phyloP scores from a whole-genome alignment of 2,797 vertebrate genomes.

The Emys orbicularis region DNA sequence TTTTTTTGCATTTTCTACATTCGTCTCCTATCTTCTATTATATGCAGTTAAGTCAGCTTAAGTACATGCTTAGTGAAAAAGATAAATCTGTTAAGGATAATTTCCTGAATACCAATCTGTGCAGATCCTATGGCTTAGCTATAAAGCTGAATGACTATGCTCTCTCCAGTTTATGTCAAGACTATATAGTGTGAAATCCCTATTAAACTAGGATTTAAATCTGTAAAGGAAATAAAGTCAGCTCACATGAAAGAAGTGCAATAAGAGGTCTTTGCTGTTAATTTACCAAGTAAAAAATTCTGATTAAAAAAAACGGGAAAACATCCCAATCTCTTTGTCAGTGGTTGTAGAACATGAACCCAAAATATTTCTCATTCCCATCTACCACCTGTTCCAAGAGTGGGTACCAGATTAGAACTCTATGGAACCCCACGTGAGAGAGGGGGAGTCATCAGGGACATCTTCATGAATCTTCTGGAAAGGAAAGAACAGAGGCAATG shows the following conservation, averaged over 20 bases:
- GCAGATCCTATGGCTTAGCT: conserved; percentile 22
- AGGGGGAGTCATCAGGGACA: not conserved
- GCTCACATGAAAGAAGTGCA: not conserved
- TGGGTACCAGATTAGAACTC: not conserved
- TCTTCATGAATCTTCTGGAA: not conserved
- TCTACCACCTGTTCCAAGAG: not conserved
- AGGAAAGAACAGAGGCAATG: not conserved
- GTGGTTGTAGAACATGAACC: not conserved
- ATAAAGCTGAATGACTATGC: conserved; percentile 49
- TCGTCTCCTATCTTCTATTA: conserved; percentile 12
- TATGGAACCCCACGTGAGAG: not conserved
- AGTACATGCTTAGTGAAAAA: not conserved
- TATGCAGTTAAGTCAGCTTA: conserved; percentile 20
- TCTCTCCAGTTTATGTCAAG: conserved; percentile 25
- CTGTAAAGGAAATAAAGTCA: conserved; percentile 45
- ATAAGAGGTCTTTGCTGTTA: not conserved
- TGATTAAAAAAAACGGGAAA: not conserved
- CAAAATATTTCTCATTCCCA: not conserved
- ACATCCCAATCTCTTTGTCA: not conserved
- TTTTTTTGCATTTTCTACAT: not conserved
- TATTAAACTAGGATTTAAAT: conserved; percentile 45
- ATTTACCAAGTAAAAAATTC: conserved; percentile 31
- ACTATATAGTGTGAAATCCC: not conserved
- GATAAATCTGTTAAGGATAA: conserved; percentile 24
- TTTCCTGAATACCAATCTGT: conserved; percentile 19